Evolutionary conservation across 2,888 invertebrate genomes (phyloP).

Genomic region (Hypomecis atomaria): DNA sequence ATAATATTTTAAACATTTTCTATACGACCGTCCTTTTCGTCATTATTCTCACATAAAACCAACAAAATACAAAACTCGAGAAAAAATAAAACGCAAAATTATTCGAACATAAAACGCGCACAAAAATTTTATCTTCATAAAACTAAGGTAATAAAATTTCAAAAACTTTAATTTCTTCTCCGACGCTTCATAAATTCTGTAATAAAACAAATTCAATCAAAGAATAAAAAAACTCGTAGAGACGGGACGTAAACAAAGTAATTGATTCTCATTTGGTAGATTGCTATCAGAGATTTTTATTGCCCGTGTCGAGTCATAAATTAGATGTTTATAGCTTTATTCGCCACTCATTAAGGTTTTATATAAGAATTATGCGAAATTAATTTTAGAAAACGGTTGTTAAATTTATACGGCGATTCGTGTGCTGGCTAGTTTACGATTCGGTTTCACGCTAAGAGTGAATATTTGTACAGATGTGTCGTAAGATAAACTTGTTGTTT

Average conservation of each 20-base stretch:
- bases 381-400: constrained; percentile 77
- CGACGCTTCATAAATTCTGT: constrained; percentile 43
- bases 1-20: constrained; percentile 1
- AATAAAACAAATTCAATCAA: constrained; percentile 48
- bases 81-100: constrained; percentile 24
- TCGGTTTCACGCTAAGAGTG: constrained; percentile 49
- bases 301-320: constrained; percentile 61
- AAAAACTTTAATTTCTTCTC: constrained; percentile 33
- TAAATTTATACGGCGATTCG: constrained; percentile 63
- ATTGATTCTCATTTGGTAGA: constrained; percentile 66
- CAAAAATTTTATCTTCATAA: constrained; percentile 14
- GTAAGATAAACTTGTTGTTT: constrained; percentile 17
- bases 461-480: constrained; percentile 27
- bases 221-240: constrained; percentile 44
- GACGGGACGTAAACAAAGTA: constrained; percentile 63
- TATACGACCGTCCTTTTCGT: background rate
- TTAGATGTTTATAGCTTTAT: constrained; percentile 77
- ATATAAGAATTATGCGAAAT: constrained; percentile 78
- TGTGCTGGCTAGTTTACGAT: constrained; percentile 57
- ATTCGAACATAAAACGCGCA: constrained; percentile 18
- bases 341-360: constrained; percentile 79
- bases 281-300: constrained; percentile 65
- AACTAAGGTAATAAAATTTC: constrained; percentile 29
- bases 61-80: constrained; percentile 33
- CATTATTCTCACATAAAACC: constrained; percentile 17